phyloP scores from a whole-genome alignment of 1,140 invertebrate genomes.

The Tenebrio molitor region DNA sequence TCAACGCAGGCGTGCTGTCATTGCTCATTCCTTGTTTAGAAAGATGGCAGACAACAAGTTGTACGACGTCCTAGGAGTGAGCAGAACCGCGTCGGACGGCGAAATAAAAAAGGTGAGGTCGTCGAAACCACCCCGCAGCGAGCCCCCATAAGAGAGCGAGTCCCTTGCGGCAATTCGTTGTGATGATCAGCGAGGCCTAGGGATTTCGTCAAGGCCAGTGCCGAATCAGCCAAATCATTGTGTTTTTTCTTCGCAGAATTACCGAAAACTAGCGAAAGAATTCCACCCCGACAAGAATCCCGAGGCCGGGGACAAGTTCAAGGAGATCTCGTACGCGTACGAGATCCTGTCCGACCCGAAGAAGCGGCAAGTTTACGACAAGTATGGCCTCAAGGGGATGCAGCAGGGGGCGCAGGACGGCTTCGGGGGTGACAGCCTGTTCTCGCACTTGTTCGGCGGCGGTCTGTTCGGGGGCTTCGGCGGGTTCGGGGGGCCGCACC shows the following conservation, averaged over 20 bases:
- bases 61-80: constrained; percentile 86
- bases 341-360: constrained; percentile 84
- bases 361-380: constrained; percentile 81
- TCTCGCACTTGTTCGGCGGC: constrained; percentile 76
- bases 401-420: constrained; percentile 78
- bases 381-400: constrained; percentile 83
- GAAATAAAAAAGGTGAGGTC: constrained; percentile 90
- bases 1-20: not conserved
- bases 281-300: constrained; percentile 92
- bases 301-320: constrained; percentile 86
- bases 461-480: constrained; percentile 75
- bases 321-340: constrained; percentile 91
- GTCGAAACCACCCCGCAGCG: not conserved
- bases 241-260: constrained; percentile 72
- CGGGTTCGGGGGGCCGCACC: constrained; percentile 66
- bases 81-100: constrained; percentile 78
- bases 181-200: not conserved
- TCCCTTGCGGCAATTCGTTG: not conserved
- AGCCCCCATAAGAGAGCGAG: not conserved
- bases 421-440: constrained; percentile 73
- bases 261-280: constrained; percentile 88
- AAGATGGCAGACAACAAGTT: constrained; percentile 82
- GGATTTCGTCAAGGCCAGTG: constrained; percentile 41
- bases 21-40: constrained; percentile 64
- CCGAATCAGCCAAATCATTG: constrained; percentile 26